Conservation (phyloP, 2,113 vertebrate genomes). For the Agelaius tricolor region DNA sequence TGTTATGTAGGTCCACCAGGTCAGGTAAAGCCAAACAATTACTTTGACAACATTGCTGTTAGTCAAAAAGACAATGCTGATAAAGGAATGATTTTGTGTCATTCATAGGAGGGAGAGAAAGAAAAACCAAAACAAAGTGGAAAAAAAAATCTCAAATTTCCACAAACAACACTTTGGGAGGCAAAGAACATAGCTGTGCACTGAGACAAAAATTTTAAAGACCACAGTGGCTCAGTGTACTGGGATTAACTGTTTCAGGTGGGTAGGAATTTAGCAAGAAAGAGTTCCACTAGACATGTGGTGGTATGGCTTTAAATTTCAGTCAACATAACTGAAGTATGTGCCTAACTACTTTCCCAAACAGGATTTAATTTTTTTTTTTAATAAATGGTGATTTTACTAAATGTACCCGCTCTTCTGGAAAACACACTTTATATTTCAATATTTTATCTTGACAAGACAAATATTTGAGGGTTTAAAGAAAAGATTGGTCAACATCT, state of each 20-base stretch:
- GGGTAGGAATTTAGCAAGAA: neutral
- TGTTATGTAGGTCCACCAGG: neutral
- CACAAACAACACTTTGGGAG: neutral
- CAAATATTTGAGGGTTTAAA: neutral
- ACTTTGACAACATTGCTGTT: neutral
- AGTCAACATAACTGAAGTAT: neutral
- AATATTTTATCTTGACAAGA: conserved; percentile 33
- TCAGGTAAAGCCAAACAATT: neutral
- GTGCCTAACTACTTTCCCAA: conserved; percentile 10
- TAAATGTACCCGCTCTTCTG: neutral
- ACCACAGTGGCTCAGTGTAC: neutral
- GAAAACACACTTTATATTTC: neutral
- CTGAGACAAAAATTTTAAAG: neutral
- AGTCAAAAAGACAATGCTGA: neutral
- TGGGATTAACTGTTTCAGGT: neutral
- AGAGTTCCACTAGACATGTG: neutral
- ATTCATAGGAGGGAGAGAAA: neutral
- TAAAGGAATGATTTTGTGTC: neutral
- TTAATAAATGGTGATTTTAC: neutral
- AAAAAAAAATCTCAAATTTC: neutral
- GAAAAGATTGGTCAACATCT: conserved; percentile 23
- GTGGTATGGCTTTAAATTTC: neutral
- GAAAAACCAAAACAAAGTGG: neutral
- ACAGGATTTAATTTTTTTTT: neutral
- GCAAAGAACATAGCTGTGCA: neutral